phyloP scores from a whole-genome alignment of 23 tunicate species.

The Clavelina lepadiformis region DNA sequence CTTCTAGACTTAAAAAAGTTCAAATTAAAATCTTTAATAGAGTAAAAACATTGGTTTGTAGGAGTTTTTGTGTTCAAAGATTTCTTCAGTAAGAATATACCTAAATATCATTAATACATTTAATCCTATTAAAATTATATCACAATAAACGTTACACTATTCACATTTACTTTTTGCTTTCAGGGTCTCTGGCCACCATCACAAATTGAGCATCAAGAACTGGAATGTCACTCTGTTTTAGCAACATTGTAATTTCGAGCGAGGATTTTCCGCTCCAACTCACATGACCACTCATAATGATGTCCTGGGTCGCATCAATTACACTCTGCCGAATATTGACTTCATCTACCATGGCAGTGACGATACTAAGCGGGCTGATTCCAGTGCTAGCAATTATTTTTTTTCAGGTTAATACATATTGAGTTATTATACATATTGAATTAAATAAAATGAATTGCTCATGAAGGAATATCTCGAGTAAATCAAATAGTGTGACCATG shows the following conservation, averaged over 20 bases:
- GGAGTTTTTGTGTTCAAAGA: too few relatives aligned
- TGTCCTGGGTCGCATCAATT: constrained; percentile 30
- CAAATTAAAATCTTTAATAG: too few relatives aligned
- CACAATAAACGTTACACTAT: background rate
- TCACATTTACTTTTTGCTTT: constrained; percentile 20
- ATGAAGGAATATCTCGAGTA: too few relatives aligned
- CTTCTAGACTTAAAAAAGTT: too few relatives aligned
- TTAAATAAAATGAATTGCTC: too few relatives aligned
- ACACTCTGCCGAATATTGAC: constrained; percentile 32
- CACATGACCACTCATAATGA: constrained; percentile 67
- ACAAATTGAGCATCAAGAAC: constrained; percentile 67
- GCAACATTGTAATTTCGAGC: constrained; percentile 66
- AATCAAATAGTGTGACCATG: too few relatives aligned
- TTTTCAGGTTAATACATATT: too few relatives aligned
- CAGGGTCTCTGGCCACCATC: constrained; percentile 76
- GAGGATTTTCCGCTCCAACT: constrained; percentile 83
- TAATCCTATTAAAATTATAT: background rate
- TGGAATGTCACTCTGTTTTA: constrained; percentile 32
- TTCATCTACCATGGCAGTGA: constrained; percentile 96
- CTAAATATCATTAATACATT: background rate
- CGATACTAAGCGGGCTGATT: constrained; percentile 72
- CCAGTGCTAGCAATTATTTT: too few relatives aligned
- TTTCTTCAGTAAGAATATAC: too few relatives aligned
- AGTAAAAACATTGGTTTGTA: too few relatives aligned
- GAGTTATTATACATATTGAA: too few relatives aligned